A percentile compares a stretch with the other conserved stretches of the same genome.
These are phyloP conservation scores for Columba guinea DNA, from an alignment of 2,797 vertebrate genomes.

Conservation along the genomic window DNA sequence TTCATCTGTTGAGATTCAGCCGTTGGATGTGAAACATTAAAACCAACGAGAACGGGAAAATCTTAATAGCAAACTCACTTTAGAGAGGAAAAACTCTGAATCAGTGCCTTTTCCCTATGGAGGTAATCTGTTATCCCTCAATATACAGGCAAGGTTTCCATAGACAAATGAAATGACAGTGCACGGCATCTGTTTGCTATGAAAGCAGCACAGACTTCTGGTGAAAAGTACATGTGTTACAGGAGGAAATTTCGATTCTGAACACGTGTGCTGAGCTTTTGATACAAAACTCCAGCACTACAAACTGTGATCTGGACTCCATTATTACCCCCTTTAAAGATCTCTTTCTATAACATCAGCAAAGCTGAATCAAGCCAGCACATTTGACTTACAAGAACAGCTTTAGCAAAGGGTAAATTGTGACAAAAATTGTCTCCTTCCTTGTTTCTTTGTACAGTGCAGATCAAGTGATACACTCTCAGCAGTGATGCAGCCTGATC, in stretches of 20 bases:
- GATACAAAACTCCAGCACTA: background rate
- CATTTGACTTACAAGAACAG: conserved; percentile 40
- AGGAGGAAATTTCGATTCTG: conserved; percentile 31
- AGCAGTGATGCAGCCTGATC: conserved; percentile 61
- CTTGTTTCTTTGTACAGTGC: conserved; percentile 45
- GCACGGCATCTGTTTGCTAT: background rate
- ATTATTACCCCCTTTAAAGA: conserved; percentile 41
- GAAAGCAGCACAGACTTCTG: background rate
- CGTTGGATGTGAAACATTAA: background rate
- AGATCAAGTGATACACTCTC: conserved; percentile 61
- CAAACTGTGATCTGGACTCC: conserved; percentile 21
- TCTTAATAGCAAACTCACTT: background rate
- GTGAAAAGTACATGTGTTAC: background rate
- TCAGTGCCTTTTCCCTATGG: conserved; percentile 16
- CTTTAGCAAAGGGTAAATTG: conserved; percentile 24
- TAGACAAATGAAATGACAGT: background rate
- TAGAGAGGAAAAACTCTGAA: background rate
- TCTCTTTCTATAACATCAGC: background rate
- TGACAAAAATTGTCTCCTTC: conserved; percentile 56
- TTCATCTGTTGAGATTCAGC: background rate
- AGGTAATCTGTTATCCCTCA: conserved; percentile 48
- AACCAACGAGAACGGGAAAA: background rate
- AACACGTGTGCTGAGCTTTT: conserved; percentile 12
- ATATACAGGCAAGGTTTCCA: conserved; percentile 5
- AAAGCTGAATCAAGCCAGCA: conserved; percentile 5